phyloP scores from a whole-genome alignment of 2,888 invertebrate genomes.

The Amphiduros pacificus region DNA sequence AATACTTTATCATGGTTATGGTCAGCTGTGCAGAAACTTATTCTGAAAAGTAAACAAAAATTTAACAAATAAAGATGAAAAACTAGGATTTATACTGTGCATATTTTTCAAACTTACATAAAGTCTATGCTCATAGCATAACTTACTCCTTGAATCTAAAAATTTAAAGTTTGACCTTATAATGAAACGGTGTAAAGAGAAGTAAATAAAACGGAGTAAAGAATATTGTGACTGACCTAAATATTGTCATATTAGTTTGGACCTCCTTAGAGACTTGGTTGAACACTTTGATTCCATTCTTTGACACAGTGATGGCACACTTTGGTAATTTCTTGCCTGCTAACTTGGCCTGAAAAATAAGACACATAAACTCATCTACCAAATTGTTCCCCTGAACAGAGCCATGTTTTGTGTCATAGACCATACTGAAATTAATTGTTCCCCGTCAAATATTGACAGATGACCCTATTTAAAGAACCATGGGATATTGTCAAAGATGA shows the following conservation, averaged over 20 bases:
- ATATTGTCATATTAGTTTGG: constrained; percentile 79
- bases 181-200: not conserved
- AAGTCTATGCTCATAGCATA: no score
- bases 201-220: no score
- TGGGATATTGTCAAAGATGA: no score
- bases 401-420: no score
- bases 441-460: no score
- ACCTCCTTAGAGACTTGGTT: constrained; percentile 73
- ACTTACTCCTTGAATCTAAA: no score
- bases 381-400: no score
- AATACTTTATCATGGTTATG: constrained; percentile 82
- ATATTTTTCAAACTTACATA: not conserved
- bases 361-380: no score
- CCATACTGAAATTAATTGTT: no score
- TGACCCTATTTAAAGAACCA: no score
- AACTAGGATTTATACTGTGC: not conserved
- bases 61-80: not conserved
- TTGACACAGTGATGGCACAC: constrained; percentile 74
- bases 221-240: constrained; percentile 67
- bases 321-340: constrained; percentile 66
- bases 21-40: constrained; percentile 88
- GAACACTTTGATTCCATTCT: constrained; percentile 76
- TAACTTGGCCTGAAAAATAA: constrained; percentile 64
- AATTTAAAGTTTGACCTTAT: not conserved
- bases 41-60: constrained; percentile 65